Conservation (phyloP, 2,113 vertebrate genomes). For the Tretioscincus oriximinensis region DNA sequence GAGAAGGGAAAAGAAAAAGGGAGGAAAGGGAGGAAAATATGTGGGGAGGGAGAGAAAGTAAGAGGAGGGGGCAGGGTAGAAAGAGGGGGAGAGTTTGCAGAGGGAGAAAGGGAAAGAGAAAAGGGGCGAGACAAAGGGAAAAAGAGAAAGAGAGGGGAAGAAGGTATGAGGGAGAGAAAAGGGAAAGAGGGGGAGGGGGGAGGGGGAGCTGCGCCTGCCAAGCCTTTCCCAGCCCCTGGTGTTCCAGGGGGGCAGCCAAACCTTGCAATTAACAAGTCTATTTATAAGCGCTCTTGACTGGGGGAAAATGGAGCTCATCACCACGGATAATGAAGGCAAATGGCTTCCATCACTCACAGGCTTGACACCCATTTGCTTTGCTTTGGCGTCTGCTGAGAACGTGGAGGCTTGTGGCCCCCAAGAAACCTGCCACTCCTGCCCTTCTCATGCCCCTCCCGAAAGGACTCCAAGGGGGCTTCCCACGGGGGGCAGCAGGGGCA, state of each 20-base stretch:
- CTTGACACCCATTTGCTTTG: conserved; percentile 65
- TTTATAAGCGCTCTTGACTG: conserved; percentile 55
- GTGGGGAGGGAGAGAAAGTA: too few relatives aligned
- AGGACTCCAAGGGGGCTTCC: background rate
- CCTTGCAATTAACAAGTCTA: conserved; percentile 62
- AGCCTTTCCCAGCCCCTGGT: conserved; percentile 1
- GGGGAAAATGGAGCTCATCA: conserved; percentile 67
- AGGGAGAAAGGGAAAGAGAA: too few relatives aligned
- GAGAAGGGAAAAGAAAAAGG: too few relatives aligned
- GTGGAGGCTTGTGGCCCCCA: conserved; percentile 38
- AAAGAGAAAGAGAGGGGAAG: too few relatives aligned
- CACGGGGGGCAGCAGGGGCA: accelerated
- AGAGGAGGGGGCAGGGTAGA: too few relatives aligned
- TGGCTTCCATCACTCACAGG: conserved; percentile 67
- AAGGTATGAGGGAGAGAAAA: too few relatives aligned
- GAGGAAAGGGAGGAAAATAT: too few relatives aligned
- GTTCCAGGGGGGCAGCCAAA: conserved; percentile 40
- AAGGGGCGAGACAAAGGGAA: too few relatives aligned
- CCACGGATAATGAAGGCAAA: conserved; percentile 70
- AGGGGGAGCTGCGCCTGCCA: too few relatives aligned
- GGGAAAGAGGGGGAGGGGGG: background rate
- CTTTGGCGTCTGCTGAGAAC: conserved; percentile 47
- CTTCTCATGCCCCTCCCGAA: background rate
- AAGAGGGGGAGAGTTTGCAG: too few relatives aligned
- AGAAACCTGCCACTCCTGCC: conserved; percentile 37